These are phyloP conservation scores for Nycticryphes semicollaris DNA, from an alignment of 2,113 vertebrate genomes.

Conservation along the genomic window DNA sequence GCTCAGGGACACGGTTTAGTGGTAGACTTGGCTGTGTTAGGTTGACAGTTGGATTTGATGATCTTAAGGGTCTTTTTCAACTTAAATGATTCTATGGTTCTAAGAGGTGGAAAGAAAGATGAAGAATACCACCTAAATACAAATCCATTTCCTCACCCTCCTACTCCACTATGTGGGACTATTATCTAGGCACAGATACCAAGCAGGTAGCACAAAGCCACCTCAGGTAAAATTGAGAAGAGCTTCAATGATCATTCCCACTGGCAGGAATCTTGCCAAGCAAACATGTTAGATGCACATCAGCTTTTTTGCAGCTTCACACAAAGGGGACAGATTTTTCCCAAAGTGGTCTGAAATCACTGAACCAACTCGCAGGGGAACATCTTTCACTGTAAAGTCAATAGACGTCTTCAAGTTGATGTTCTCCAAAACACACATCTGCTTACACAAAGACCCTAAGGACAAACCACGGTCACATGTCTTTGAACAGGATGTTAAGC, in stretches of 20 bases:
- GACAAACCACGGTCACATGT: not conserved
- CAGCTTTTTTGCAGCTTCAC: not conserved
- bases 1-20: not conserved
- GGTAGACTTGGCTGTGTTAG: not conserved
- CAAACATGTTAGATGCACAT: rapidly evolving
- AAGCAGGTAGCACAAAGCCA: not conserved
- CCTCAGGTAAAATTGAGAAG: not conserved
- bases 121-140: not conserved
- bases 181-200: not conserved
- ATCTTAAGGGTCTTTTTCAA: not conserved
- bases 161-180: rapidly evolving
- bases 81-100: not conserved
- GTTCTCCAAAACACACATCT: not conserved
- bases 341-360: not conserved
- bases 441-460: not conserved
- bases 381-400: not conserved
- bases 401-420: not conserved
- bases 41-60: not conserved
- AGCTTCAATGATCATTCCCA: not conserved
- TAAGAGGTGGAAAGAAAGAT: not conserved
- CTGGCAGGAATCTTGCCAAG: not conserved
- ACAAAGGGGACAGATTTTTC: not conserved
- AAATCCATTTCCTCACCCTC: not conserved
- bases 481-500: too few species aligned
- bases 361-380: not conserved